phyloP scores from a whole-genome alignment of 1,140 invertebrate species.

The Drosophila parabipectinata region DNA sequence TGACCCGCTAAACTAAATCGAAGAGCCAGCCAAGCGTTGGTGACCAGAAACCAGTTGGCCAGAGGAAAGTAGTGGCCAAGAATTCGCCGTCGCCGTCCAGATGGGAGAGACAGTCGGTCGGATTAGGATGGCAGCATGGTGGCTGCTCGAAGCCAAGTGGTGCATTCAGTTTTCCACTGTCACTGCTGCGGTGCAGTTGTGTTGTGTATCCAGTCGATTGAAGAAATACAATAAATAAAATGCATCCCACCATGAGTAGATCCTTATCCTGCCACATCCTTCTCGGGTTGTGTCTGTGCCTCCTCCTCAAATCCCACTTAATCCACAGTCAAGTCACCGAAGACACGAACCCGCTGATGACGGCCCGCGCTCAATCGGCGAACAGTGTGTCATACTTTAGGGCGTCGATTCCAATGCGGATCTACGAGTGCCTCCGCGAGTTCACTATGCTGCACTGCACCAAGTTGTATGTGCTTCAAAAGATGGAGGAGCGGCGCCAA shows the following conservation, averaged over 20 bases:
- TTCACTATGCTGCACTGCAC: constrained; percentile 75
- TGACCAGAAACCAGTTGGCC: constrained; percentile 64
- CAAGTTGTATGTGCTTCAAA: constrained; percentile 81
- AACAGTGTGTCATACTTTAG: constrained; percentile 73
- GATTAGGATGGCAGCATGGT: constrained; percentile 56
- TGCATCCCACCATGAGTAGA: constrained; percentile 13
- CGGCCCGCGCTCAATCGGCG: constrained; percentile 25
- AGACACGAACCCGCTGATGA: constrained; percentile 37
- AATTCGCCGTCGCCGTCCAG: constrained; percentile 16
- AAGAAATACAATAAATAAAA: constrained; percentile 18
- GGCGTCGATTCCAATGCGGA: constrained; percentile 77
- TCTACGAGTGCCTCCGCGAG: constrained; percentile 74
- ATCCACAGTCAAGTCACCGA: constrained; percentile 44
- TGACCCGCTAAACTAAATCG: constrained; percentile 77
- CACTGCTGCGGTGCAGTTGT: constrained; percentile 74
- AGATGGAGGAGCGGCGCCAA: constrained; percentile 68
- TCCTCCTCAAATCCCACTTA: constrained; percentile 7
- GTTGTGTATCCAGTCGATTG: constrained; percentile 25
- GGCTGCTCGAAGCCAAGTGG: constrained; percentile 27
- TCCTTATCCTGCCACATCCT: constrained; percentile 52
- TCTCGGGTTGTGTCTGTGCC: constrained; percentile 43
- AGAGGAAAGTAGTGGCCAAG: constrained; percentile 48
- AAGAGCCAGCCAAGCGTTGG: constrained; percentile 36
- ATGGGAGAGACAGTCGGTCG: constrained; percentile 15
- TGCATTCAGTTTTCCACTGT: constrained; percentile 69